These are phyloP conservation scores for Cataglyphis livida DNA, from an alignment of 2,888 invertebrate species.

Conservation along the genomic window DNA sequence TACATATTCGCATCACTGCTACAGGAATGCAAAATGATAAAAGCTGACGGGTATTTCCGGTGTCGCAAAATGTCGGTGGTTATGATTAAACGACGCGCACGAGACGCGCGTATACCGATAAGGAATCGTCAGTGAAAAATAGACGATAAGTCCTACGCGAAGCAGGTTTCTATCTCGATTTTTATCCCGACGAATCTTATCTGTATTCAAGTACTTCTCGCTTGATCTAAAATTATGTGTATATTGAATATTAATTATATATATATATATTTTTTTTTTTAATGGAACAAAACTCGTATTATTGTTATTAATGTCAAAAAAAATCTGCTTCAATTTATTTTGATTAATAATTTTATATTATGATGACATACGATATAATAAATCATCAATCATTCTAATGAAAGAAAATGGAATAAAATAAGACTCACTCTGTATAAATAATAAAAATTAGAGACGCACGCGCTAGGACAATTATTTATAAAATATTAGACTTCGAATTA, in stretches of 20 bases:
- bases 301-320: constrained; percentile 1
- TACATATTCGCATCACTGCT: neutral
- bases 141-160: constrained; percentile 3
- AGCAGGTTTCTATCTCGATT: neutral
- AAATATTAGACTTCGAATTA: neutral
- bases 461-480: neutral
- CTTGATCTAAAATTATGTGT: neutral
- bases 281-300: neutral
- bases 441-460: neutral
- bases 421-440: neutral
- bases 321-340: neutral
- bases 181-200: constrained; percentile 5
- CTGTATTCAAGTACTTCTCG: neutral
- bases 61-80: constrained; percentile 39
- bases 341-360: neutral
- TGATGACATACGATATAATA: neutral
- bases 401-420: neutral
- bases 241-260: neutral
- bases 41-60: constrained; percentile 40
- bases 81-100: constrained; percentile 25
- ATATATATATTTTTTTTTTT: neutral
- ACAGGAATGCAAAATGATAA: constrained; percentile 38
- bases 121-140: constrained; percentile 31
- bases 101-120: constrained; percentile 30
- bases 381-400: neutral